Base-by-base conservation (phyloP, 1,140 invertebrate species). In the Drosophila rufa region DNA sequence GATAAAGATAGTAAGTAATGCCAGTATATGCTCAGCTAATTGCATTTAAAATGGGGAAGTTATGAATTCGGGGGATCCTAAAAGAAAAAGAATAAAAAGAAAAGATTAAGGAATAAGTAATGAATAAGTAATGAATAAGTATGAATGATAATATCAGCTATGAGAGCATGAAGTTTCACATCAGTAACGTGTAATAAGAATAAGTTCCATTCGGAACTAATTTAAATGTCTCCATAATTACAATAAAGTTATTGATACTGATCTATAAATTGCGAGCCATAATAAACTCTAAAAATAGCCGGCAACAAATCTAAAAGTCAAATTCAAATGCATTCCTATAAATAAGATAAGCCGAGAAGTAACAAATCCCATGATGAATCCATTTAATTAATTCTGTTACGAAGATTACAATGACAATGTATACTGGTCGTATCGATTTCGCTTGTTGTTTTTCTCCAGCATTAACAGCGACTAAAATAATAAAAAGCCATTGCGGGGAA, bases 381-480 rank as follows among this genome's bases (percentile, higher is more conserved):
- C 7, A n/a, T 19, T 22, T 9, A 67, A 38, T 40, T 47, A 64
- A 48, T 36, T 47, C 19, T 12, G 15, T 33, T 42, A 33, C 14
- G 11, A 67, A 27, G 38, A 55, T 30, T 53, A 36, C 46, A n/a
- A n/a, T n/a, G 14, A 30, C 36, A 60, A 50, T 36, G 38, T 45
- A 22, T 65, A 22, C 3, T 38, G 33, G 36, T 30, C 17, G 11
- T 48, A 25, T 57, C 66, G 12, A 70, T 58, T 70, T 71, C 53
- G 19, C 22, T 67, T 69, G 62, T 67, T 51, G 45, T 19, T 48
- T 58, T 58, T 25, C 22, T 19, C 11, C 40, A 25, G 6, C 27
- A 67, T 17, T 19, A 48, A 71, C 66, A 40, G 33, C 30, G 6
- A 45, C 46, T 38, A n/a, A 27, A 27, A 66, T 30, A 69, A 69